Evolutionary conservation across 2,888 invertebrate genomes (phyloP), one percentile per base, ranked within the genome.

Genomic region (Dicycla oo): DNA sequence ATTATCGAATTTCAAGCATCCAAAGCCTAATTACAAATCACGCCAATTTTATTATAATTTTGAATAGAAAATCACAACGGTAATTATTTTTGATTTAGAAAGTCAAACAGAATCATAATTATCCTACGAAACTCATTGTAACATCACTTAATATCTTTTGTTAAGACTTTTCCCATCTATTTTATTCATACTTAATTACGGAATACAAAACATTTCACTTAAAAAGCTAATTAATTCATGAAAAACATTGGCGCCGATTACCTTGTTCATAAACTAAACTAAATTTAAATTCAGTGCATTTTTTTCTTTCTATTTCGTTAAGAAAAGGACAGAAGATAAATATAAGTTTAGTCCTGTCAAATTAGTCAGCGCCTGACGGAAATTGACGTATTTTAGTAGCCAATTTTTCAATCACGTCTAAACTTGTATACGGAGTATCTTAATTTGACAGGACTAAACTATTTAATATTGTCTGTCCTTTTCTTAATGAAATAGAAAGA

Each of bases 131-230:
- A 51, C 5, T 75, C 1, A 56, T 15, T 49, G 34, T n/a, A 57
- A 51, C 38, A 45, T 30, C 38, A 76, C 53, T 40, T 40, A 60
- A 38, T 8, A 47, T 68, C 1, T 75, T 74, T 74, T 60, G 53
- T 53, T 54, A 20, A n/a, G 6, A 1, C 0, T 23, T 61, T 61
- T 30, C 15, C 5, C 20, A 73, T 47, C 8, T 38, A 69, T 49
- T 57, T 57, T 66, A 30, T 63, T 40, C 11, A 57, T 26, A 57
- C 43, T 34, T 43, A 53, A 53, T 40, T 51, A 51, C 23, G 23
- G 54, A 30, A 73, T 26, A 74, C 11, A 30, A 49, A 57, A 66
- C 38, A 30, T 38, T 0, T 0, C 3, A 30, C 15, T 23, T 20
- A 43, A 5, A 49, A 64, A 15, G 18, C 11, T 13, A 6, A 60